A percentile compares a stretch with the other conserved stretches of the same genome.
These are phyloP conservation scores for Glaucomys volans DNA, from an alignment of 2,113 vertebrate genomes.

Conservation along the genomic window DNA sequence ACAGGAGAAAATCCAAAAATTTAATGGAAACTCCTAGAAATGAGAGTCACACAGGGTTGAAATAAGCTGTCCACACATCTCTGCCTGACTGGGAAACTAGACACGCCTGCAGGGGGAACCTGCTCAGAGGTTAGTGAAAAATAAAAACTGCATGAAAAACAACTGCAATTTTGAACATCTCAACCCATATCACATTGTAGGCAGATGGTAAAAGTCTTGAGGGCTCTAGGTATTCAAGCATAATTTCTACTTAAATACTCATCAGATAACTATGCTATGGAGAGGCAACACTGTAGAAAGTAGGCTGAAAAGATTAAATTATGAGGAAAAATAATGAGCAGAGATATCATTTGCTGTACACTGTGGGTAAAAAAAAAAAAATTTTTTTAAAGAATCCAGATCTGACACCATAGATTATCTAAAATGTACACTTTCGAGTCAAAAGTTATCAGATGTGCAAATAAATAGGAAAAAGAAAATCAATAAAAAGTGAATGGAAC, in stretches of 20 bases:
- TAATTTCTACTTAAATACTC: neutral
- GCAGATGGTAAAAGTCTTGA: neutral
- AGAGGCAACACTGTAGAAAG: neutral
- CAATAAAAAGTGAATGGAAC: neutral
- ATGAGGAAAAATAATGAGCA: neutral
- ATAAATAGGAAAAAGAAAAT: neutral
- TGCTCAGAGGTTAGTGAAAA: neutral
- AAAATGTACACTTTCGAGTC: neutral
- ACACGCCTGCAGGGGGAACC: neutral
- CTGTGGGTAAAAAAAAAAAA: neutral
- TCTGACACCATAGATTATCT: neutral
- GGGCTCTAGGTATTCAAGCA: neutral
- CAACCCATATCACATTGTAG: neutral
- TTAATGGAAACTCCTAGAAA: neutral
- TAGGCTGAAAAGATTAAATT: neutral
- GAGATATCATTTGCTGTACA: neutral
- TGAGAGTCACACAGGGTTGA: neutral
- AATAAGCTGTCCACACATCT: neutral
- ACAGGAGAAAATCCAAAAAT: neutral
- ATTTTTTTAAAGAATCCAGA: neutral
- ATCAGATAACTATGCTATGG: neutral
- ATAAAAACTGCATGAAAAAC: neutral
- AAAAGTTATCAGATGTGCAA: constrained; percentile 32
- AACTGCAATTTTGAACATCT: neutral
- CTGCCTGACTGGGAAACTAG: neutral